Conservation (phyloP, 1,140 invertebrate species). For the Ips nitidus region DNA sequence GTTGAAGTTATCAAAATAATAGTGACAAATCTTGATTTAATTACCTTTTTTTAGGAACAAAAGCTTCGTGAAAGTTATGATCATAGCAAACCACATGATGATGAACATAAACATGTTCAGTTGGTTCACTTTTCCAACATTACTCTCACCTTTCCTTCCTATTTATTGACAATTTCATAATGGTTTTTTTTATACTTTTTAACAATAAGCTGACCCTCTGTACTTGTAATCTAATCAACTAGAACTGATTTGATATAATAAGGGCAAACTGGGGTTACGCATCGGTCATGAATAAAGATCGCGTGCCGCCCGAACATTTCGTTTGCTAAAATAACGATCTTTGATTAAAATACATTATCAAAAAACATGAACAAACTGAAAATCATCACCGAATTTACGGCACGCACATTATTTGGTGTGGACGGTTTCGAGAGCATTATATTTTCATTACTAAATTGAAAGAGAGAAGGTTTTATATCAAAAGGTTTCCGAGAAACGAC, state of each 20-base stretch:
- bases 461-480: background rate
- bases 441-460: slow-evolving; percentile 29
- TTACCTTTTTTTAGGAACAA: no score
- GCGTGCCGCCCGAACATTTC: slow-evolving; percentile 31
- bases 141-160: no score
- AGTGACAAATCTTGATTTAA: no score
- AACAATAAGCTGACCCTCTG: no score
- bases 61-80: no score
- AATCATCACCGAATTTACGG: slow-evolving; percentile 22
- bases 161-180: no score
- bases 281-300: slow-evolving; percentile 32
- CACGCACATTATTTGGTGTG: slow-evolving; percentile 19
- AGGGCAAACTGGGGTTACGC: slow-evolving; percentile 35
- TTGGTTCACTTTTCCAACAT: no score
- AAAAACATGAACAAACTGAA: slow-evolving; percentile 35
- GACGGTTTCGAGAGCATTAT: slow-evolving; percentile 24
- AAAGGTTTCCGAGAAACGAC: background rate
- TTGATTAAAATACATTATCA: slow-evolving; percentile 38
- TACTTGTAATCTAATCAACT: slow-evolving; percentile 22
- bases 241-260: slow-evolving; percentile 36
- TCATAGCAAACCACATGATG: no score
- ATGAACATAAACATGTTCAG: no score
- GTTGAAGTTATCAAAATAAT: no score
- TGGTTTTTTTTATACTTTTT: no score
- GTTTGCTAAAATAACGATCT: slow-evolving; percentile 37